phyloP scores from a whole-genome alignment of 1,140 invertebrate genomes.

The Cyrtorhinus lividipennis region DNA sequence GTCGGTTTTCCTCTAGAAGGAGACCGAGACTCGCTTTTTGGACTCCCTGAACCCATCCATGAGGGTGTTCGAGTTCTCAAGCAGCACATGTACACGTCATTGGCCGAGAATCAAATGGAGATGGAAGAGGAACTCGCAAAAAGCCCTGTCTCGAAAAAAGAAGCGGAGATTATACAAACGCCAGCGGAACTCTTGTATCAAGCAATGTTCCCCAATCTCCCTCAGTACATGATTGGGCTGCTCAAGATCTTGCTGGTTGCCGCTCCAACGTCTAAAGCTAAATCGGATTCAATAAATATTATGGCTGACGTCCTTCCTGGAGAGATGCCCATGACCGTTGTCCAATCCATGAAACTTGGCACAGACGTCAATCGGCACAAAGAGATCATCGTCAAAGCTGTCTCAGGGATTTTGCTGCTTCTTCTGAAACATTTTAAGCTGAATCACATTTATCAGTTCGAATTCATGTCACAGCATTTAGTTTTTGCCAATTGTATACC shows the following conservation, averaged over 20 bases:
- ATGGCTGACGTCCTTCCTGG: conserved; percentile 93
- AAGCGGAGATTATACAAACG: conserved; percentile 55
- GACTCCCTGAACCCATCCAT: conserved; percentile 85
- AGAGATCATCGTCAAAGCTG: conserved; percentile 96
- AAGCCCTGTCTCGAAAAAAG: conserved; percentile 47
- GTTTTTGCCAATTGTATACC: conserved; percentile 99
- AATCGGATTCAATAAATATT: conserved; percentile 97
- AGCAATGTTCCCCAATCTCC: conserved; percentile 81
- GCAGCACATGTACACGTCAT: conserved; percentile 68
- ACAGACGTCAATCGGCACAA: conserved; percentile 98
- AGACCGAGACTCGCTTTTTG: conserved; percentile 74
- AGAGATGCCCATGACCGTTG: conserved; percentile 91
- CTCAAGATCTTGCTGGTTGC: conserved; percentile 94
- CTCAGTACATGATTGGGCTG: conserved; percentile 93
- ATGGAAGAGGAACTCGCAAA: conserved; percentile 67
- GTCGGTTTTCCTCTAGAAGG: conserved; percentile 79
- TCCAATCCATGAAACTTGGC: conserved; percentile 93
- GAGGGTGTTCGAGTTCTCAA: conserved; percentile 85
- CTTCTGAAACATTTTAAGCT: conserved; percentile 96
- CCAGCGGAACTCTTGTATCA: conserved; percentile 79
- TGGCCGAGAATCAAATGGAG: conserved; percentile 68
- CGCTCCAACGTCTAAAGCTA: conserved; percentile 93
- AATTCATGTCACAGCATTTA: conserved; percentile 97
- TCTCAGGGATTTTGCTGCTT: conserved; percentile 84
- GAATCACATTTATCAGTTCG: conserved; percentile 99